Evolutionary conservation across 2,888 invertebrate species (phyloP).

Genomic region (Tromatobia lineatoria): DNA sequence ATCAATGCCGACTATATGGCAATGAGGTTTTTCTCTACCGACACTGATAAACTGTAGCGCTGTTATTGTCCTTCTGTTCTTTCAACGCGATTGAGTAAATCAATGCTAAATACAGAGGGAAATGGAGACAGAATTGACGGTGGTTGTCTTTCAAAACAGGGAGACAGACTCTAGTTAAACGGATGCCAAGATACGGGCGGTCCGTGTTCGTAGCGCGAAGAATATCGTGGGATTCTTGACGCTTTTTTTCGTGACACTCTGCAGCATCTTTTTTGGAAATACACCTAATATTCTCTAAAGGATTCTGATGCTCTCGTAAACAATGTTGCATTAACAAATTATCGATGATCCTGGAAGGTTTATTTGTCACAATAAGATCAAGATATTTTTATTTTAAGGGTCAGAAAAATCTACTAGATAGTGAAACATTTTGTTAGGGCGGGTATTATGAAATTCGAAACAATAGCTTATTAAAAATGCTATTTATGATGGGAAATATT

Average conservation of each 20-base stretch:
- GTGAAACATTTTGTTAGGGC: no score
- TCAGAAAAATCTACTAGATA: not conserved
- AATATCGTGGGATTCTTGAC: conserved; percentile 70
- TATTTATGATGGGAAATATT: no score
- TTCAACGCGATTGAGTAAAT: conserved; percentile 76
- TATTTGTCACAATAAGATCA: not conserved
- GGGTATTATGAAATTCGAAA: no score
- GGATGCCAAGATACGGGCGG: conserved; percentile 81
- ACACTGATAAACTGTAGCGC: conserved; percentile 22
- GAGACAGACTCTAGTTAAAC: conserved; percentile 61
- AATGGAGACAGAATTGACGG: not conserved
- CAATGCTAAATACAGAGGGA: conserved; percentile 75
- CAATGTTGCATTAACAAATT: not conserved
- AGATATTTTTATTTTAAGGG: not conserved
- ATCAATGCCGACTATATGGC: conserved; percentile 13
- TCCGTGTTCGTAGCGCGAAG: conserved; percentile 50
- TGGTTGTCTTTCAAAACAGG: conserved; percentile 34
- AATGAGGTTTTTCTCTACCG: not conserved
- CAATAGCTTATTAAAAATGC: no score
- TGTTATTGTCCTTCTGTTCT: conserved; percentile 55
- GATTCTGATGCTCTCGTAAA: not conserved
- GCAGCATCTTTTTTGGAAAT: not conserved
- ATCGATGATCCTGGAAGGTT: not conserved
- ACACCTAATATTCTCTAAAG: not conserved
- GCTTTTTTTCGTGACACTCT: not conserved